These are phyloP conservation scores for Petaurus breviceps DNA, from an alignment of 2,113 vertebrate species.

Conservation along the genomic window DNA sequence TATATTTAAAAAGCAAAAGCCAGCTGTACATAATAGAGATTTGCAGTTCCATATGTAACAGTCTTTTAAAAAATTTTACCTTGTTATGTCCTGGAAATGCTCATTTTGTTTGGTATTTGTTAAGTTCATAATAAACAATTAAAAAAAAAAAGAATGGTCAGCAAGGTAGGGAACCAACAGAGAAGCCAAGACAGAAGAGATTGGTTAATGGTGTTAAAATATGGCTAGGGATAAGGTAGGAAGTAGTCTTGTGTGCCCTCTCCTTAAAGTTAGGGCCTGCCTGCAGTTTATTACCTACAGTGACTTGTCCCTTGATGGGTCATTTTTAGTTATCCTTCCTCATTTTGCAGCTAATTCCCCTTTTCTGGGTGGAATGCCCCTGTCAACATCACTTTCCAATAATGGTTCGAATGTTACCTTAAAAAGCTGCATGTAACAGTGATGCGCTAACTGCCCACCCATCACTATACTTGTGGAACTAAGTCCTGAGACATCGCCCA, in stretches of 20 bases:
- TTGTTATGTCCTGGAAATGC: not conserved
- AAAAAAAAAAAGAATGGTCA: not conserved
- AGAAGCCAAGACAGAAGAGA: not conserved
- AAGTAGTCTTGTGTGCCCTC: not conserved
- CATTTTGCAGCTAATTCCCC: not conserved
- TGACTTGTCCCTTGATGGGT: not conserved
- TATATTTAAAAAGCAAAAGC: not conserved
- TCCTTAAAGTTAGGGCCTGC: not conserved
- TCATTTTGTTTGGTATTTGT: not conserved
- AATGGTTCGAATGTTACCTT: not conserved
- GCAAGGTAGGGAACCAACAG: not conserved
- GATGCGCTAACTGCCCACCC: not conserved
- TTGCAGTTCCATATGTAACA: not conserved
- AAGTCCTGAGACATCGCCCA: not conserved
- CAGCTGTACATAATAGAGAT: not conserved
- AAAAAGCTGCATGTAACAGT: not conserved
- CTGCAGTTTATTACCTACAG: not conserved
- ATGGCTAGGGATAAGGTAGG: not conserved
- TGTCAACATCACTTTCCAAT: not conserved
- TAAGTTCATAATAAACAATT: not conserved
- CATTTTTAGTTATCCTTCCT: not conserved
- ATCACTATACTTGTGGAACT: not conserved
- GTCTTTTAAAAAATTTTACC: not conserved
- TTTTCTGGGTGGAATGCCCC: not conserved
- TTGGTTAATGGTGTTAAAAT: not conserved